A percentile compares a stretch with the other conserved stretches of the same genome.
Conservation (phyloP, 1,140 invertebrate genomes). For the Platyura marginata region DNA sequence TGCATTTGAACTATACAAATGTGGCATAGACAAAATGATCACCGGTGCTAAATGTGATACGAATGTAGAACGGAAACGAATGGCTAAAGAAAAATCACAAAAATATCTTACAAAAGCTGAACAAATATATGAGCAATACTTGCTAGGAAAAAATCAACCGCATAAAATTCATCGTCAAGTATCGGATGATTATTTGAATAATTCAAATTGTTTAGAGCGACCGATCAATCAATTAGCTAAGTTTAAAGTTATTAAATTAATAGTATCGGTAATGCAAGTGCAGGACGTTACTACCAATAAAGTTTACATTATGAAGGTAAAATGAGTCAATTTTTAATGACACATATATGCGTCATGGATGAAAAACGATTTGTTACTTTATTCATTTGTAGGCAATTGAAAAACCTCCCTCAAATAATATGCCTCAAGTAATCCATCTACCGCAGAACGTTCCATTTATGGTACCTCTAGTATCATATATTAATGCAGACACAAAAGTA, state of each 20-base stretch:
- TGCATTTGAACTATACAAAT: conserved; percentile 26
- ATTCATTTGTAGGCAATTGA: conserved; percentile 20
- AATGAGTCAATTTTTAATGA: not conserved
- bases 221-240: conserved; percentile 19
- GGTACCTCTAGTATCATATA: conserved; percentile 25
- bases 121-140: conserved; percentile 22
- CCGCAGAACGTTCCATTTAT: conserved; percentile 30
- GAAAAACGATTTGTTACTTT: no score
- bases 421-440: conserved; percentile 23
- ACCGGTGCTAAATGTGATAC: conserved; percentile 20
- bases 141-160: not conserved
- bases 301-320: conserved; percentile 25
- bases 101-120: conserved; percentile 25
- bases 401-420: conserved; percentile 23
- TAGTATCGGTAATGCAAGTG: conserved; percentile 27
- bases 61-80: conserved; percentile 18
- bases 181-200: not conserved
- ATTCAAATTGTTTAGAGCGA: not conserved
- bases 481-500: conserved; percentile 28
- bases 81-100: conserved; percentile 21
- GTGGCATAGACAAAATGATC: conserved; percentile 26
- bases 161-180: no score
- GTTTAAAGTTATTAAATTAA: conserved; percentile 27
- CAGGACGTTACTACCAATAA: conserved; percentile 25
- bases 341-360: no score